Conservation (phyloP, 2,888 invertebrate species). For the Apocheima hispidaria region DNA sequence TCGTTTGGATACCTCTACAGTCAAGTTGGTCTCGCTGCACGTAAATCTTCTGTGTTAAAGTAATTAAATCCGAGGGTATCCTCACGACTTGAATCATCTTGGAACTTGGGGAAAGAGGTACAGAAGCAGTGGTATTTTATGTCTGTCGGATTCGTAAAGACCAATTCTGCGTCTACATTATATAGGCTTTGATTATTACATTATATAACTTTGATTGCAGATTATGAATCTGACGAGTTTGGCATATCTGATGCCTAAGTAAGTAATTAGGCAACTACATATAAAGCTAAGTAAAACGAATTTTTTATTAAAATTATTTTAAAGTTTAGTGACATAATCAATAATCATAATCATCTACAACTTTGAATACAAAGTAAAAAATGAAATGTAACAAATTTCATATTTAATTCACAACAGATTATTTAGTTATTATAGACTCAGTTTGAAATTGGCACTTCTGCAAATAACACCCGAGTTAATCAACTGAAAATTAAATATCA, state of each 20-base stretch:
- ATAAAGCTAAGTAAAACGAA: not conserved
- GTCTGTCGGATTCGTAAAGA: constrained; percentile 22
- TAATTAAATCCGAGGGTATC: constrained; percentile 72
- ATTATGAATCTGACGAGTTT: not conserved
- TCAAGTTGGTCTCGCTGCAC: constrained; percentile 23
- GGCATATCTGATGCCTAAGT: not conserved
- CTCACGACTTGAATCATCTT: constrained; percentile 46
- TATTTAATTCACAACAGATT: no score
- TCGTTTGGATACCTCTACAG: not conserved
- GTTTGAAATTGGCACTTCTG: no score
- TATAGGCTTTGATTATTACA: not conserved
- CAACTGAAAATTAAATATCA: no score
- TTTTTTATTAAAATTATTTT: no score
- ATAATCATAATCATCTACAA: not conserved
- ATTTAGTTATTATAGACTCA: no score
- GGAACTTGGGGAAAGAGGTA: constrained; percentile 47
- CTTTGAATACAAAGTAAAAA: no score
- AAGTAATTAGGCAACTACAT: not conserved
- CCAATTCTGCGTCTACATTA: constrained; percentile 12
- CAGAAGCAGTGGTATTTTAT: constrained; percentile 46
- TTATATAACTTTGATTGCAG: constrained; percentile 11
- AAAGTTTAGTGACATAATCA: not conserved
- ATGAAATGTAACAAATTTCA: no score
- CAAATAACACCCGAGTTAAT: no score
- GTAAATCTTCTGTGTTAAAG: constrained; percentile 71